Evolutionary conservation across 2,888 invertebrate species (phyloP).

Genomic region (Cheilosia urbana): DNA sequence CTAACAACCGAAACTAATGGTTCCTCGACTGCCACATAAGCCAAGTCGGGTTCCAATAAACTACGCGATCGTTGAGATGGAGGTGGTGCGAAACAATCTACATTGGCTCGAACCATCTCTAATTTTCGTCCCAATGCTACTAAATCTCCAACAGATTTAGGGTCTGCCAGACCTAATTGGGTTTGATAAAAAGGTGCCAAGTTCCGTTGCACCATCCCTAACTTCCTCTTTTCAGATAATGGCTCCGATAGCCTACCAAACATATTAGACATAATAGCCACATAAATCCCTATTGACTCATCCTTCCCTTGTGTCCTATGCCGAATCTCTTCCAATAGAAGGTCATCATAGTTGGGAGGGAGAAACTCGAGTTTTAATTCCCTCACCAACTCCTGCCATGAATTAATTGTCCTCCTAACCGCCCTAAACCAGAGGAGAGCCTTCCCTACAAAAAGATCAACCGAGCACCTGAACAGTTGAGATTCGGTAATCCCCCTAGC

Average conservation of each 20-base stretch:
- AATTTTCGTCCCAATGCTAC: not conserved
- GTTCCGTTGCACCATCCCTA: constrained; percentile 1
- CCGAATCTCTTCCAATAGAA: constrained; percentile 15
- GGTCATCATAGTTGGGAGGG: constrained; percentile 22
- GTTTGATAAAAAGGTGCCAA: not conserved
- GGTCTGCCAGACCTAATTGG: not conserved
- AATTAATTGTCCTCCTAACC: not conserved
- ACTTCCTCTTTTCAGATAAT: not conserved
- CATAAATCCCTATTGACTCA: constrained; percentile 3
- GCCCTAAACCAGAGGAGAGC: constrained; percentile 16
- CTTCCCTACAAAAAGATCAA: constrained; percentile 2
- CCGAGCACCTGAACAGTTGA: not conserved
- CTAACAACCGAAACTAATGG: not conserved
- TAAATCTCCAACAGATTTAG: not conserved
- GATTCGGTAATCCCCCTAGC: not conserved
- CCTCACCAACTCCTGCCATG: not conserved
- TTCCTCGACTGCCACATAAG: not conserved
- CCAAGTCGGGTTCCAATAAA: not conserved
- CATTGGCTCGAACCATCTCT: not conserved
- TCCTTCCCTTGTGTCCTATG: constrained; percentile 16
- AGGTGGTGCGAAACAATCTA: not conserved
- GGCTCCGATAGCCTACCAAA: constrained; percentile 13
- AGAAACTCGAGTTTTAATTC: constrained; percentile 20
- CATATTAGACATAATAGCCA: constrained; percentile 7
- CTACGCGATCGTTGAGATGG: no score